Conservation (phyloP, 37 sponge, comb jelly and placozoan genomes). For the Corticium candelabrum region DNA sequence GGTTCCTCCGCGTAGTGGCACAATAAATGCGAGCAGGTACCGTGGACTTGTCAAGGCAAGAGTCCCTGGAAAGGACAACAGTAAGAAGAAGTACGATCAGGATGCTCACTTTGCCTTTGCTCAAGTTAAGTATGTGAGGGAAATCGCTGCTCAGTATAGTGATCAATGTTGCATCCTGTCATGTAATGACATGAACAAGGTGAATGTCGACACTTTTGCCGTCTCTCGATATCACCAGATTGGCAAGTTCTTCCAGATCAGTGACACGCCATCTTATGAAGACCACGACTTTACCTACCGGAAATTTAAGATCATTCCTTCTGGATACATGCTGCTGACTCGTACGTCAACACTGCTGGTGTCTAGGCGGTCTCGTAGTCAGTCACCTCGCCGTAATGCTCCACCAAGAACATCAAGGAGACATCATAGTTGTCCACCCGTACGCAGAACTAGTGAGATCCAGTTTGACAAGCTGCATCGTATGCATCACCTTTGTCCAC, state of each 20-base stretch:
- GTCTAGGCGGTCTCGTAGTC: too few relatives aligned
- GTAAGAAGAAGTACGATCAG: not conserved
- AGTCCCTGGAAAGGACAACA: conserved; percentile 19
- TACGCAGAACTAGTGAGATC: too few relatives aligned
- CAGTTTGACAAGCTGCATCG: too few relatives aligned
- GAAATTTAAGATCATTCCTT: conserved; percentile 18
- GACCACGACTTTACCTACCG: conserved; percentile 24
- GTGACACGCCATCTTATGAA: conserved; percentile 11
- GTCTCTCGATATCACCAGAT: conserved; percentile 22
- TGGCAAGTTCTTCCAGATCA: conserved; percentile 2
- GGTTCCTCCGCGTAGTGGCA: not conserved
- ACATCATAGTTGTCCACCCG: too few relatives aligned
- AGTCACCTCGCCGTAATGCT: too few relatives aligned
- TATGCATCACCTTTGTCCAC: too few relatives aligned
- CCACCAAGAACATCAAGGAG: too few relatives aligned
- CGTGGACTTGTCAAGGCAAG: conserved; percentile 10
- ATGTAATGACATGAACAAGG: conserved; percentile 29
- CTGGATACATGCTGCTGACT: conserved; percentile 34
- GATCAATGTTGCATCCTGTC: conserved; percentile 7
- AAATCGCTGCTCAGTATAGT: not conserved
- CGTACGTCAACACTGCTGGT: too few relatives aligned
- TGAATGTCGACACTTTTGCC: conserved; percentile 24
- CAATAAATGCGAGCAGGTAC: too few relatives aligned
- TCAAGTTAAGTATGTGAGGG: conserved; percentile 12
- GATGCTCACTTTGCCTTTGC: not conserved